phyloP scores from a whole-genome alignment of 2,797 vertebrate species.

The Gila robusta region DNA sequence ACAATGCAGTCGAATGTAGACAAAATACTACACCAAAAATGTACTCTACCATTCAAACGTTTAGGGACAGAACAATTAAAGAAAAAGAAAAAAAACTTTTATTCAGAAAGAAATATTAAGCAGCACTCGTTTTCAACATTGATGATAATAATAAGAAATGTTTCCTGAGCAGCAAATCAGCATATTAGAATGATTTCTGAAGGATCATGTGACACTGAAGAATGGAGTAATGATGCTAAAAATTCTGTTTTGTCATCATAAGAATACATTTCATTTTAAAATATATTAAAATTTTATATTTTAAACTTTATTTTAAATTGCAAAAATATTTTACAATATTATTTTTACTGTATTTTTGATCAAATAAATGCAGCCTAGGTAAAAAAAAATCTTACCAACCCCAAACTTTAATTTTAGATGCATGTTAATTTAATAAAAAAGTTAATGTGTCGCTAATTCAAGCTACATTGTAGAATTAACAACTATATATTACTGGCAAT shows the following conservation, averaged over 20 bases:
- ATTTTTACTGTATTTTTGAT: too few relatives aligned
- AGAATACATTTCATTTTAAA: too few relatives aligned
- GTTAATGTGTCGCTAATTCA: not conserved
- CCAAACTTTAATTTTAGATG: not conserved
- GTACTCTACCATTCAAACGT: not conserved
- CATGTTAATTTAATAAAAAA: not conserved
- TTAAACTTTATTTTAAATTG: too few relatives aligned
- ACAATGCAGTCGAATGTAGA: not conserved
- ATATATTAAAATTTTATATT: too few relatives aligned
- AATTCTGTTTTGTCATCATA: too few relatives aligned
- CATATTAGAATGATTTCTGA: not conserved
- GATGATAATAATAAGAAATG: not conserved
- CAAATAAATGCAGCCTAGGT: too few relatives aligned
- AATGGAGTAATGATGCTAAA: too few relatives aligned
- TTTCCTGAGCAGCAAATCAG: not conserved
- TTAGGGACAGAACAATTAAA: not conserved
- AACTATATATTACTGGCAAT: not conserved
- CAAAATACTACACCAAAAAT: not conserved
- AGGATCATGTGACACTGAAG: not conserved
- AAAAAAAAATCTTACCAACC: not conserved
- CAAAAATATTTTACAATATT: too few relatives aligned
- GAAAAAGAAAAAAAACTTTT: not conserved
- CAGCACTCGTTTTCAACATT: not conserved
- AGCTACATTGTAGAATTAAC: not conserved
- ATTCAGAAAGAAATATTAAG: not conserved